Evolutionary conservation across 2,113 vertebrate species (phyloP), one percentile per base, ranked within the genome.

Genomic region (Lasiurus borealis): DNA sequence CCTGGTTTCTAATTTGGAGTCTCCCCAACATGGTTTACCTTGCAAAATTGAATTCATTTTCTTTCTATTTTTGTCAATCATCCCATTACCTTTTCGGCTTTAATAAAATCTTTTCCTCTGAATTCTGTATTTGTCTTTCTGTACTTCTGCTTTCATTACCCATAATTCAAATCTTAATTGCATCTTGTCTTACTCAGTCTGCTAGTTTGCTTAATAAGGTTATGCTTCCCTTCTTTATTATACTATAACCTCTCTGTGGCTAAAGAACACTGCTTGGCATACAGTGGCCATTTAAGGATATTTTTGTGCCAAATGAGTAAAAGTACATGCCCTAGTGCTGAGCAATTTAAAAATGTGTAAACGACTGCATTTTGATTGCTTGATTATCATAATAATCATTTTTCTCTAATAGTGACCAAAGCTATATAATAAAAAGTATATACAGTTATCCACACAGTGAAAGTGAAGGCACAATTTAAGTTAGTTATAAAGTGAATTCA

Each of bases 311-410:
- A 8, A 40, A 52, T 16, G 21, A 86, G 9, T 76, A 86, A 84
- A 85, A 52, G 3, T 64, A 7, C 2, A 57, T 34, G 6, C 1
- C 5, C 84, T 14, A 90, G 6, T 12, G 23, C 36, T 87, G 7
- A 75, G 12, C 14, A 91, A n/a, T 68, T 2, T 66, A 31, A 91
- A 96, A 64, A 71, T 80, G 18, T 96, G 8, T 46, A 90, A 84
- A 75, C 48, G 10, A 89, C 46, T 84, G 18, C 31, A 84, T 84
- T 36, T 84, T 46, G 15, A 66, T 75, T 2, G 40, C 40, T 40
- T 40, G 64, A 18, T 66, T 68, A 2, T 69, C n/a, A 76, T 64
- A 44, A 88, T 27, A 48, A 36, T 6, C 48, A 11, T 44, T 36
- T 86, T 95, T 64, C 48, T 62, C 25, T 48, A 40, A 46, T 6